Evolutionary conservation across 2,797 vertebrate species (phyloP), one percentile per base, ranked within the genome.

Genomic region (Coilia nasus): DNA sequence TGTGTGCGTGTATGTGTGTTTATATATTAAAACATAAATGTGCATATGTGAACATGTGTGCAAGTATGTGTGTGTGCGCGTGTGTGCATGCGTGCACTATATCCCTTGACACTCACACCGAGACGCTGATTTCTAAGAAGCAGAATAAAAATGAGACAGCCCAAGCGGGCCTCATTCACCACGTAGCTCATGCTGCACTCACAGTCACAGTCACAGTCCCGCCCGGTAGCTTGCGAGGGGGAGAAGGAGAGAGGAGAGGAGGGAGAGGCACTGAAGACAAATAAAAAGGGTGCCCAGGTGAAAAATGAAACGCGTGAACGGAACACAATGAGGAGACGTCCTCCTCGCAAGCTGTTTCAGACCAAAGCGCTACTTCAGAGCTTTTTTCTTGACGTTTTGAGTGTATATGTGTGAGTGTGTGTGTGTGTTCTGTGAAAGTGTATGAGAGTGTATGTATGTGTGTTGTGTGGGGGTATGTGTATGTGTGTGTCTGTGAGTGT

Each of bases 1-100:
- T 67, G 46, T 28, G 81, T 81, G 44, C 54, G 81, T 85, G 12
- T 54, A 41, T 81, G n/a, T 60, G 59, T 64, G 60, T 64, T n/a
- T 28, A 2, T 21, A 10, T 64, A 12, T n/a, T n/a, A n/a, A n/a
- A n/a, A n/a, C n/a, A n/a, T 14, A 0, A 25, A 25, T 23, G 23
- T n/a, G n/a, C 12, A 12, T 50, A 12, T 50, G 47, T 50, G 47
- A 15, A 17, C 15, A 17, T 14, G 17, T 19, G 17, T 19, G 3
- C 3, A 14, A 23, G 23, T 28, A n/a, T 64, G 23, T 64, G 62
- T 64, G 62, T 64, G 62, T 64, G 60, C 11, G 9, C 1, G 67
- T 5, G 67, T 5, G 67, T 35, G 31, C 5, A 4, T 35, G 15
- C 17, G 67, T 75, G 67, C 35, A 28, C 35, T 71, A 23, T 9